Base-by-base conservation (phyloP, 1,140 invertebrate species). In the Intoshia linei region DNA sequence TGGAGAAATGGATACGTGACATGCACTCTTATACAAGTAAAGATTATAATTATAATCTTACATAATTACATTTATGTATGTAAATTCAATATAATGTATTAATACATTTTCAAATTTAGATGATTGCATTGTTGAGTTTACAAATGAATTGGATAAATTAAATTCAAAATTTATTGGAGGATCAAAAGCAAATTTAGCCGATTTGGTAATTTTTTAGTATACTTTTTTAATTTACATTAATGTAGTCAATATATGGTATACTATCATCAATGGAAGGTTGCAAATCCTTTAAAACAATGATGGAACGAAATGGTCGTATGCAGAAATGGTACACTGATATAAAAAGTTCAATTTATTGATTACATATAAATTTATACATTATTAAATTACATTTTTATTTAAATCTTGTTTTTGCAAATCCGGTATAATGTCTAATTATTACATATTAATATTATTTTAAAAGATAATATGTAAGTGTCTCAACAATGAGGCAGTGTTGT, bases 211-310 rank as follows among this genome's bases (percentile, higher is more conserved):
- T 44, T 19, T 24, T 37, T 17, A 10, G 38, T 41, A 23, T 4
- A 27, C 30, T 21, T 23, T n/a, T 11, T 21, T 10, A 11, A 23
- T 10, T 35, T 20, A n/a, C 34, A 34, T 14, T 37, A 20, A 51
- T 49, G 23, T 38, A 64, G 63, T 68, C 77, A 4, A 72, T 93
- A 0, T 95, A 74, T 55, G 87, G 84, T 11, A 68, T 83, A 10
- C 59, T 95, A 3, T 76, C 67, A 45, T 83, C 81, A 47, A 87
- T 93, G 49, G 79, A 90, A 61, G 84, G 84, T 0, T 92, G 79
- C 49, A 45, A 63, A 34, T 78, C 84, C 3, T 93, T 93, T 52
- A 57, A 71, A 47, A 84, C 93, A 51, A 57, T 75, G 18, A 27
- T 53, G 66, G 14, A 38, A 57, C n/a, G n/a, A n/a, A 62, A 75